Conservation (phyloP, 1,140 invertebrate species). For the Stenopsyche tienmushanensis region DNA sequence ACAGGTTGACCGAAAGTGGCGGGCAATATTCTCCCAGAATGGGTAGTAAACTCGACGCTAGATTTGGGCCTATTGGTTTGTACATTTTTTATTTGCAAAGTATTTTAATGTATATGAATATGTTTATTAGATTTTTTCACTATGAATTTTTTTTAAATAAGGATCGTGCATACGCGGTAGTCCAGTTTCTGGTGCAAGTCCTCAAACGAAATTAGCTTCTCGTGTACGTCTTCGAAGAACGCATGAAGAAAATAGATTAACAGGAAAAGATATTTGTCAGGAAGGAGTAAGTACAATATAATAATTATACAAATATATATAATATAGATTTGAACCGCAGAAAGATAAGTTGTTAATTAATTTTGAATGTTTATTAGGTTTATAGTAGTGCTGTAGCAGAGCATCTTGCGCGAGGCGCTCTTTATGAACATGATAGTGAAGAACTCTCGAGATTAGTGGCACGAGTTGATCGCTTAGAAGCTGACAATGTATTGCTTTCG, state of each 20-base stretch:
- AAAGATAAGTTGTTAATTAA: not conserved
- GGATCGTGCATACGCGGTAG: slow-evolving; percentile 12
- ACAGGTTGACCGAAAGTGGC: slow-evolving; percentile 6
- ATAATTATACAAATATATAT: too few species aligned
- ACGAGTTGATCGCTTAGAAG: slow-evolving; percentile 46
- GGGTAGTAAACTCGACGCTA: slow-evolving; percentile 8
- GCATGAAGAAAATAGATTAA: slow-evolving; percentile 42
- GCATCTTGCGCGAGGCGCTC: slow-evolving; percentile 44
- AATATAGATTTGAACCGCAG: too few species aligned
- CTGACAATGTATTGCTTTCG: slow-evolving; percentile 47
- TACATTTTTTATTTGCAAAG: not conserved
- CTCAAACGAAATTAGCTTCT: slow-evolving; percentile 47
- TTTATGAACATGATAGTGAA: slow-evolving; percentile 38
- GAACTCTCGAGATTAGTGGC: slow-evolving; percentile 43
- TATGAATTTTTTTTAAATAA: slow-evolving; percentile 17
- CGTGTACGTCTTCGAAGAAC: slow-evolving; percentile 46
- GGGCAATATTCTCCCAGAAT: slow-evolving; percentile 11
- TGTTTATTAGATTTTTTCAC: not conserved
- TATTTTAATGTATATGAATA: not conserved
- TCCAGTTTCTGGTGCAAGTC: slow-evolving; percentile 39
- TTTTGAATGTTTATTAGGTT: slow-evolving; percentile 37
- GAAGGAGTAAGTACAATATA: slow-evolving; percentile 33
- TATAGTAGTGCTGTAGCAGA: slow-evolving; percentile 47
- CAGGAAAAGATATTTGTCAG: slow-evolving; percentile 43
- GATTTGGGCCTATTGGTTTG: slow-evolving; percentile 6